Conservation (phyloP, 2,113 vertebrate genomes). For the Philantomba maxwellii region DNA sequence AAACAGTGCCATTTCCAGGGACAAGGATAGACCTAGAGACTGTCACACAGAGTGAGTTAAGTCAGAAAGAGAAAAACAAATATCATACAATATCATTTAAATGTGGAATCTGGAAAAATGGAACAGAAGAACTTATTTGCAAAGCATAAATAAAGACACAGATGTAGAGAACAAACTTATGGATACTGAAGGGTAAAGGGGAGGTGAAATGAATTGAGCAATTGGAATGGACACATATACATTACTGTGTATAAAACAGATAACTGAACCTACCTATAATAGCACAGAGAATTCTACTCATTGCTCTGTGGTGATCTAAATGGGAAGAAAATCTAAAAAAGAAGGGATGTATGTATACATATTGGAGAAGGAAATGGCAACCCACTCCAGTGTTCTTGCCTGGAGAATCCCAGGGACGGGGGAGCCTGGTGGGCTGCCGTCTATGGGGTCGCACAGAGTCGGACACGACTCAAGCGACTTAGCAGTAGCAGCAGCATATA, state of each 20-base stretch:
- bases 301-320: neutral
- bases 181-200: neutral
- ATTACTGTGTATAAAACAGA: neutral
- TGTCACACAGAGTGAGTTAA: neutral
- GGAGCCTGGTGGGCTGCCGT: too few species aligned
- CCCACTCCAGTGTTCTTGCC: too few species aligned
- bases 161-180: neutral
- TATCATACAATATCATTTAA: neutral
- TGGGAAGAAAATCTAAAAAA: neutral
- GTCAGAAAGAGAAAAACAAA: neutral
- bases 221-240: neutral
- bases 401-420: too few species aligned
- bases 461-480: too few species aligned
- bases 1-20: neutral
- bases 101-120: neutral
- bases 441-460: too few species aligned
- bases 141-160: neutral
- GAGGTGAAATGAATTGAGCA: neutral
- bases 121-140: neutral
- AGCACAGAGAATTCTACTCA: neutral
- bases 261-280: neutral
- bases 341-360: neutral
- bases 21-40: neutral
- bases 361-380: too few species aligned
- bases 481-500: neutral